Conservation (phyloP, 2,113 vertebrate species). For the Aspiorhynchus laticeps region DNA sequence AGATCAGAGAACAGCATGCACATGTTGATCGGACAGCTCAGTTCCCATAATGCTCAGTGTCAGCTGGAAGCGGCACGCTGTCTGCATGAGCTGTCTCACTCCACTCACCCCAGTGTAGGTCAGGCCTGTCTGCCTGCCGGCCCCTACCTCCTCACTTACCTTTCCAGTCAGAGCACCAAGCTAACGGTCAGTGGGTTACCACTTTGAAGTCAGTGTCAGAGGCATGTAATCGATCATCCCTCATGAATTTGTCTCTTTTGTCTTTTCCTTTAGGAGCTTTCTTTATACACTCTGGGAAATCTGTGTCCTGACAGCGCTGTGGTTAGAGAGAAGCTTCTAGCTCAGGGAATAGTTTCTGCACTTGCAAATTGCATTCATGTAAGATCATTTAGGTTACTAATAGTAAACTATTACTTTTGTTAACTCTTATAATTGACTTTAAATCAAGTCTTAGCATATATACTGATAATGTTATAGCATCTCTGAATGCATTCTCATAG, state of each 20-base stretch:
- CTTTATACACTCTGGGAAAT: constrained; percentile 93
- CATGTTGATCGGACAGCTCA: constrained; percentile 84
- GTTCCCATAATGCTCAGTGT: constrained; percentile 80
- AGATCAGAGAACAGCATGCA: constrained; percentile 88
- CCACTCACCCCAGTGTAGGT: constrained; percentile 76
- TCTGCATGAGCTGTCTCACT: constrained; percentile 90
- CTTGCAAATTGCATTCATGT: constrained; percentile 88
- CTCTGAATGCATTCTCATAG: not conserved
- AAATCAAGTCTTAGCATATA: not conserved
- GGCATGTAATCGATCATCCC: not conserved
- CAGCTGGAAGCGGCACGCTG: constrained; percentile 87
- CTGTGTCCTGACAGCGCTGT: constrained; percentile 84
- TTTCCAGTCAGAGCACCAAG: constrained; percentile 86
- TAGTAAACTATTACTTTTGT: not conserved
- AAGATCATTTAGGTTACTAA: not conserved
- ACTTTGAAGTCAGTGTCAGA: not conserved
- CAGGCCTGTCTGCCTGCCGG: constrained; percentile 87
- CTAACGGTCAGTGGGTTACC: constrained; percentile 81
- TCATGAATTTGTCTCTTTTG: not conserved
- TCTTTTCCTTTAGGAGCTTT: constrained; percentile 82
- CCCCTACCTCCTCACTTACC: constrained; percentile 93
- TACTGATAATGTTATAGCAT: not conserved
- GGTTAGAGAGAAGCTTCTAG: constrained; percentile 86
- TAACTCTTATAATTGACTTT: not conserved
- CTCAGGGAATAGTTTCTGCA: constrained; percentile 88